Conservation (phyloP, 2,888 invertebrate species). For the Odontothrips loti region DNA sequence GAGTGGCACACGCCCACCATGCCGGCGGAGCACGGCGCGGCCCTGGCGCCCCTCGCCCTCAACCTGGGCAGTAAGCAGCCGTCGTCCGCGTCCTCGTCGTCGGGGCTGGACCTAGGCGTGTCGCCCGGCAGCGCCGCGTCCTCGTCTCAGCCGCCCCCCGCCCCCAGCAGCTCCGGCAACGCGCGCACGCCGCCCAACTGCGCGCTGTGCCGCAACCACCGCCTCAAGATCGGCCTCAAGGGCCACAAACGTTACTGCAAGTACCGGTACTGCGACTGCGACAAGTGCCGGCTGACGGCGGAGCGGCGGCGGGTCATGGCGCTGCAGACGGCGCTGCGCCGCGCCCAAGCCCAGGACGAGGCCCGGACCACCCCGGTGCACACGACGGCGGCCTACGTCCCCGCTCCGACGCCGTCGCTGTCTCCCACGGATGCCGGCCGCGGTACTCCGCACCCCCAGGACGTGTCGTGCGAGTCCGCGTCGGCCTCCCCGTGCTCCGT, state of each 20-base stretch:
- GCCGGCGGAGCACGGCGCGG: background rate
- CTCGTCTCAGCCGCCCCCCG: background rate
- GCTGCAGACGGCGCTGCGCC: slow-evolving; percentile 72
- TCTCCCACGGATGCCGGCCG: background rate
- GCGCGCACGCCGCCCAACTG: slow-evolving; percentile 84
- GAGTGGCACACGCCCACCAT: background rate
- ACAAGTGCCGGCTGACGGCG: slow-evolving; percentile 79
- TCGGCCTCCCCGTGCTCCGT: background rate
- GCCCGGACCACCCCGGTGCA: slow-evolving; percentile 45
- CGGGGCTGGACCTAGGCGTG: background rate
- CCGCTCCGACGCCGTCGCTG: background rate
- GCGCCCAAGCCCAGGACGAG: slow-evolving; percentile 84
- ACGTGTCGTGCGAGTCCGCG: background rate
- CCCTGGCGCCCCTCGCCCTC: background rate
- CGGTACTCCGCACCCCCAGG: background rate
- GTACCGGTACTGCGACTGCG: slow-evolving; percentile 77
- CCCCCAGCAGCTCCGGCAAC: slow-evolving; percentile 11
- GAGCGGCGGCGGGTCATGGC: slow-evolving; percentile 89
- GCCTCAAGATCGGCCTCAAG: slow-evolving; percentile 80
- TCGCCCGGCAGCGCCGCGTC: background rate
- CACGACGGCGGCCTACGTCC: slow-evolving; percentile 12
- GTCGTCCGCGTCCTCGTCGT: background rate
- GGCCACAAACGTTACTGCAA: slow-evolving; percentile 91
- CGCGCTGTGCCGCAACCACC: slow-evolving; percentile 87
- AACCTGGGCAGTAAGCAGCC: slow-evolving; percentile 2